Base-by-base conservation (phyloP, 2,797 vertebrate genomes). In the Decapterus maruadsi region DNA sequence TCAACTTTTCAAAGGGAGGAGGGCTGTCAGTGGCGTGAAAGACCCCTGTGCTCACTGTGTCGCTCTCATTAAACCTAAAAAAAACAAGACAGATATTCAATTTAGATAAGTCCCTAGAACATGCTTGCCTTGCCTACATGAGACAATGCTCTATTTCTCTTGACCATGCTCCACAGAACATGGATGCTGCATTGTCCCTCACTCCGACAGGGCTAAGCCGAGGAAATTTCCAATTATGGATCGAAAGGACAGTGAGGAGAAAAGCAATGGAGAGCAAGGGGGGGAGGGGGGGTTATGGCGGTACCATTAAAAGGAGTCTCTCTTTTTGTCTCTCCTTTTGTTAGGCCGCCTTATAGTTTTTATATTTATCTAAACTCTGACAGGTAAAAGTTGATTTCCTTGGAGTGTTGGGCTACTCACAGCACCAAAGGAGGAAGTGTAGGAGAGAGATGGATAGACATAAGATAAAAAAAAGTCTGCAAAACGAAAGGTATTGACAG, bases 51-150 rank as follows among this genome's bases (percentile, higher is more conserved):
- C 91, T 90, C 87, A 83, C 85, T 55, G 82, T 92, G 92, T 90
- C 90, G 93, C 89, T 93, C 89, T 94, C 90, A 94, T 94, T 95
- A 92, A 87, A 79, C 77, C 90, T 91, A 92, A 93, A 94, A 93
- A 94, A 95, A 26, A 26, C 92, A 94, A 94, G 94, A 90, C 88
- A 94, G 94, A 95, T 95, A 95, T 95, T 96, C 93, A 95, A 96
- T 95, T 95, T 94, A 95, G 95, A 95, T 95, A 95, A 94, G 90
- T 91, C 89, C 89, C 90, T 86, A 80, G 88, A 91, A 88, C 90
- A 87, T 55, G 91, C 90, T 90, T 75, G 87, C 90, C 84, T 94
- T 81, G 77, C 88, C 92, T 87, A 80, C 89, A 90, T 93, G 90
- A 94, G 90, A 94, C 92, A 94, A 94, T 92, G 90, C 92, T 92